phyloP scores from a whole-genome alignment of 2,113 vertebrate species.

The Tamias sibiricus region DNA sequence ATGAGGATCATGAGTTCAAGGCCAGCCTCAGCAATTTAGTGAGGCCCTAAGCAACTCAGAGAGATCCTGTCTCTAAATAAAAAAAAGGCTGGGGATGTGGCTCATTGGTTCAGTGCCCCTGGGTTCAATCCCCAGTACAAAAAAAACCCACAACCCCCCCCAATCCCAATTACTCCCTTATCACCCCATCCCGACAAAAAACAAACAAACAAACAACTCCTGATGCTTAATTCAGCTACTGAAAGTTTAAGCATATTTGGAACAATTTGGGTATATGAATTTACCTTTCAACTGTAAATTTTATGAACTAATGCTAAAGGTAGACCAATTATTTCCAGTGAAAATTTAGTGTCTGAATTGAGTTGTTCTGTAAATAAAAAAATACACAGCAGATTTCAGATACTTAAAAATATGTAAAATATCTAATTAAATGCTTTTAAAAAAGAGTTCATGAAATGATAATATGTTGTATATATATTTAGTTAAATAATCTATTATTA shows the following conservation, averaged over 20 bases:
- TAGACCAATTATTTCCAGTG: neutral
- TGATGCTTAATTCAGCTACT: neutral
- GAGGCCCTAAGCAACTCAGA: too few relatives aligned
- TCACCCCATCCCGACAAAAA: too few relatives aligned
- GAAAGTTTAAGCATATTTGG: neutral
- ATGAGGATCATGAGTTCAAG: too few relatives aligned
- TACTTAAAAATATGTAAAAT: neutral
- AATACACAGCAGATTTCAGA: neutral
- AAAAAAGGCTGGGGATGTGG: too few relatives aligned
- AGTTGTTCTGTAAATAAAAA: neutral
- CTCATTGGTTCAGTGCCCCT: too few relatives aligned
- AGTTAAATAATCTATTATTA: neutral
- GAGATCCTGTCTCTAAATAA: too few relatives aligned
- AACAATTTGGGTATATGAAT: neutral
- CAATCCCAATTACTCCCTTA: too few relatives aligned
- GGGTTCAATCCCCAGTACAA: too few relatives aligned
- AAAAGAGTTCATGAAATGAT: neutral
- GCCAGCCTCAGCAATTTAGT: too few relatives aligned
- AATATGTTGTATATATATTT: neutral
- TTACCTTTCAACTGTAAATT: neutral
- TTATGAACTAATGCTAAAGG: neutral
- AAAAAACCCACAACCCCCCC: too few relatives aligned
- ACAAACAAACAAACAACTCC: too few relatives aligned
- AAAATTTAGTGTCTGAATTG: neutral
- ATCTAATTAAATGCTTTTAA: neutral